These are phyloP conservation scores for Anseranas semipalmata DNA, from an alignment of 2,113 vertebrate genomes.

Conservation along the genomic window DNA sequence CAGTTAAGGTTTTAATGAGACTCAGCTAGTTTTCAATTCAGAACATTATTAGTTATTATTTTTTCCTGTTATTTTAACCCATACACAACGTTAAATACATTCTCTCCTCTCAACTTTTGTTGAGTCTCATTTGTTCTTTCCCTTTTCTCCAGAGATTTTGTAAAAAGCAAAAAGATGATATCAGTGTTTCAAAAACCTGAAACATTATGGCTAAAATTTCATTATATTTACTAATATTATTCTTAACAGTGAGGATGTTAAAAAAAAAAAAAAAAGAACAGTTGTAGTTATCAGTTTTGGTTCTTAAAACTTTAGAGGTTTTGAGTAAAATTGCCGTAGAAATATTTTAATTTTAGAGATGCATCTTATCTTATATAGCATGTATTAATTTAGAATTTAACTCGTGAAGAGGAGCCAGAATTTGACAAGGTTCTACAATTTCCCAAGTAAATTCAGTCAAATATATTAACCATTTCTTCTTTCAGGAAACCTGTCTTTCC, in stretches of 20 bases:
- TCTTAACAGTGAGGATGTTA: background rate
- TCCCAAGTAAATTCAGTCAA: background rate
- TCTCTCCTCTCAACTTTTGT: background rate
- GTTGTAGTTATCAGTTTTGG: background rate
- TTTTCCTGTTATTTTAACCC: conserved; percentile 81
- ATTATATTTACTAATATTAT: background rate
- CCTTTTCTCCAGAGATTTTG: conserved; percentile 4
- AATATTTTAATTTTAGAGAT: background rate
- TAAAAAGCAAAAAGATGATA: background rate
- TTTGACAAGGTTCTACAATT: background rate
- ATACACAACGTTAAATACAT: conserved; percentile 29
- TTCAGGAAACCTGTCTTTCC: background rate
- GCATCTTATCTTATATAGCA: background rate
- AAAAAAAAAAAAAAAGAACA: background rate
- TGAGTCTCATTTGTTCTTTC: conserved; percentile 23
- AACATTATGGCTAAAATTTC: background rate
- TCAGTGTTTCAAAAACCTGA: background rate
- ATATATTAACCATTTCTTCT: background rate
- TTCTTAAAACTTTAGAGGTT: background rate
- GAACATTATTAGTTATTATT: conserved; percentile 71
- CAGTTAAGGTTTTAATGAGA: conserved; percentile 87
- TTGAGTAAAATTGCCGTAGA: background rate
- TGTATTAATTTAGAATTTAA: background rate
- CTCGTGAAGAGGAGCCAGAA: background rate
- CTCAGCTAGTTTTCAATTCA: conserved; percentile 78